Evolutionary conservation across 2,888 invertebrate species (phyloP).

Genomic region (Plagodis pulveraria): DNA sequence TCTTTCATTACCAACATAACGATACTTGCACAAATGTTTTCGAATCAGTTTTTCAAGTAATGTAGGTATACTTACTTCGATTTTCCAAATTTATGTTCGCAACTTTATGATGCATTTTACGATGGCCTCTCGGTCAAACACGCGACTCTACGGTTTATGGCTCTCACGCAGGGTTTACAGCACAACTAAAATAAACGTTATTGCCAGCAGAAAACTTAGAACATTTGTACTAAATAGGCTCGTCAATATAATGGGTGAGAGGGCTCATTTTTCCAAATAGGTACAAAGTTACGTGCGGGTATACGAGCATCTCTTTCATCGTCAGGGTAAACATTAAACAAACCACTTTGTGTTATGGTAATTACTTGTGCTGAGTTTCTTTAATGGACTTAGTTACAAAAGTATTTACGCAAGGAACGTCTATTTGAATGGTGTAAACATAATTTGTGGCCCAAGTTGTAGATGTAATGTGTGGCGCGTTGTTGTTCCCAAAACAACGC

Average conservation of each 20-base stretch:
- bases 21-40: constrained; percentile 45
- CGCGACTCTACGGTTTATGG: constrained; percentile 73
- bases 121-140: constrained; percentile 77
- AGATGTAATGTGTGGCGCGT: constrained; percentile 70
- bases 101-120: constrained; percentile 77
- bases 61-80: constrained; percentile 49
- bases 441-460: constrained; percentile 78
- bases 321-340: constrained; percentile 63
- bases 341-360: constrained; percentile 72
- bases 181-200: constrained; percentile 63
- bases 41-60: constrained; percentile 60
- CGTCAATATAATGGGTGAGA: constrained; percentile 35
- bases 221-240: constrained; percentile 41
- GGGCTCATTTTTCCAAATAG: constrained; percentile 39
- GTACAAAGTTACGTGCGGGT: constrained; percentile 37
- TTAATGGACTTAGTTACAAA: constrained; percentile 77
- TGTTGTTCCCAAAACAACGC: constrained; percentile 64
- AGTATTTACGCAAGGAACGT: constrained; percentile 74
- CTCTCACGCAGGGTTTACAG: constrained; percentile 69
- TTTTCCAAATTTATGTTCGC: constrained; percentile 74
- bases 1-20: constrained; percentile 30
- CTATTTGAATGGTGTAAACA: constrained; percentile 79
- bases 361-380: constrained; percentile 73
- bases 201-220: constrained; percentile 41
- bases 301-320: constrained; percentile 51